Conservation (phyloP, 2,113 vertebrate genomes). For the Nematolebias whitei region DNA sequence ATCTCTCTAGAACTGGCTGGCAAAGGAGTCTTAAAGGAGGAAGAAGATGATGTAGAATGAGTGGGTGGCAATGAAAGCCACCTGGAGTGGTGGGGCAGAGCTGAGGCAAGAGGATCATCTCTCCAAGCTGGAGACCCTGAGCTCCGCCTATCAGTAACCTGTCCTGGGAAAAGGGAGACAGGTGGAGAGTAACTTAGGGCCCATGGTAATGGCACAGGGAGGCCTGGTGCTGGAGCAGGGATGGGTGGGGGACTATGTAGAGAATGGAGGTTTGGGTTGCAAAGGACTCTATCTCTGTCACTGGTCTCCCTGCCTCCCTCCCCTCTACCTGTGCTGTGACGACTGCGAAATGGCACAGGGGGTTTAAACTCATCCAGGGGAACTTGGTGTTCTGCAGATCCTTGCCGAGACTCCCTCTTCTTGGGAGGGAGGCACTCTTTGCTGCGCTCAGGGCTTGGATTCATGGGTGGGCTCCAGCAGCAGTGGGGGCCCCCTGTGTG, state of each 20-base stretch:
- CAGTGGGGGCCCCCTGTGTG: slow-evolving; percentile 69
- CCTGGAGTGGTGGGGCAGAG: slow-evolving; percentile 69
- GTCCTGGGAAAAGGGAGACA: slow-evolving; percentile 67
- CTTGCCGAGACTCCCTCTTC: slow-evolving; percentile 83
- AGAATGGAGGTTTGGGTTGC: slow-evolving; percentile 65
- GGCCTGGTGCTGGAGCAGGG: slow-evolving; percentile 55
- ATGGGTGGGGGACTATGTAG: slow-evolving; percentile 66
- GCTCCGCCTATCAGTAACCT: slow-evolving; percentile 68
- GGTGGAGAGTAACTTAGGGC: slow-evolving; percentile 69
- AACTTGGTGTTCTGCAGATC: slow-evolving; percentile 67
- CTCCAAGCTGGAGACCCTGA: slow-evolving; percentile 76
- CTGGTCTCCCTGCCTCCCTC: slow-evolving; percentile 64
- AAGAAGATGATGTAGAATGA: slow-evolving; percentile 63
- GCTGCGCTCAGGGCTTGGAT: slow-evolving; percentile 81
- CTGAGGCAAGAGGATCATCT: slow-evolving; percentile 69
- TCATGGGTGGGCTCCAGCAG: slow-evolving; percentile 82
- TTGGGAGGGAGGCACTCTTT: slow-evolving; percentile 85
- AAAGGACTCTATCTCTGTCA: slow-evolving; percentile 54
- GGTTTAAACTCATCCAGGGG: slow-evolving; percentile 80
- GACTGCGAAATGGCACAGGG: slow-evolving; percentile 74
- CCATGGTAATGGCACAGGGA: slow-evolving; percentile 74
- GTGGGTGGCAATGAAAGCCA: slow-evolving; percentile 72
- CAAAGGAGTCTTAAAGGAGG: slow-evolving; percentile 75
- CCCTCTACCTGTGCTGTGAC: slow-evolving; percentile 63
- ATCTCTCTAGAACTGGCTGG: slow-evolving; percentile 73